Percentiles rank a stretch among this genome's conserved stretches.
Conservation (phyloP, 2,113 vertebrate species). For the Miniopterus natalensis region DNA sequence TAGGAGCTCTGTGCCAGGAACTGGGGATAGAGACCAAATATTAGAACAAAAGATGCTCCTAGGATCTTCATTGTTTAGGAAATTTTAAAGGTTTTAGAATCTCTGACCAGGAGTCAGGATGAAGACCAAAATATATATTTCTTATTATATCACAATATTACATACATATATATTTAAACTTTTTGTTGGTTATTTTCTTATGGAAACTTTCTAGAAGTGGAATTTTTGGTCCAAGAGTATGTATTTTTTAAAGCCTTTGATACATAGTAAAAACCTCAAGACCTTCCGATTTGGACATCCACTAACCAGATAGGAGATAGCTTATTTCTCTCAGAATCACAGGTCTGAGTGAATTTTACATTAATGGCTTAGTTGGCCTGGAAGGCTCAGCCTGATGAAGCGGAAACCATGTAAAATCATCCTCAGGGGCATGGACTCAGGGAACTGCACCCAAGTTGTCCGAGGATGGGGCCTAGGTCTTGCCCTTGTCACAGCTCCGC, state of each 20-base stretch:
- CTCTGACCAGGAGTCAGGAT: neutral
- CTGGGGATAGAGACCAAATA: neutral
- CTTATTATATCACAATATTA: neutral
- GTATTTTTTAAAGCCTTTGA: neutral
- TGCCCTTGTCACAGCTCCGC: neutral
- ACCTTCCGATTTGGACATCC: neutral
- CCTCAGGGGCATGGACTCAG: neutral
- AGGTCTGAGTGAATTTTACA: neutral
- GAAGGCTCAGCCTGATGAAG: neutral
- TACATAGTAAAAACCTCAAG: neutral
- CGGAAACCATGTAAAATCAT: neutral
- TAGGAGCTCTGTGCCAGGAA: neutral
- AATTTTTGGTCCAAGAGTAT: neutral
- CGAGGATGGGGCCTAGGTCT: neutral
- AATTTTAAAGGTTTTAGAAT: neutral
- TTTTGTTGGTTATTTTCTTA: slow-evolving; percentile 15
- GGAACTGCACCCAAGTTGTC: neutral
- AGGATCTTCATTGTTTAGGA: neutral
- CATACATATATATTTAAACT: neutral
- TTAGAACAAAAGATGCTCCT: neutral
- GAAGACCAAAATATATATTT: neutral
- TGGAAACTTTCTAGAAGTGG: neutral
- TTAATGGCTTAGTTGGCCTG: neutral
- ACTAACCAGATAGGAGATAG: fast-evolving
- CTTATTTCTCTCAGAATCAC: neutral